A percentile compares a stretch with the other conserved stretches of the same genome.
These are phyloP conservation scores for Syrmaticus mikado DNA, from an alignment of 2,113 vertebrate species.

Conservation along the genomic window DNA sequence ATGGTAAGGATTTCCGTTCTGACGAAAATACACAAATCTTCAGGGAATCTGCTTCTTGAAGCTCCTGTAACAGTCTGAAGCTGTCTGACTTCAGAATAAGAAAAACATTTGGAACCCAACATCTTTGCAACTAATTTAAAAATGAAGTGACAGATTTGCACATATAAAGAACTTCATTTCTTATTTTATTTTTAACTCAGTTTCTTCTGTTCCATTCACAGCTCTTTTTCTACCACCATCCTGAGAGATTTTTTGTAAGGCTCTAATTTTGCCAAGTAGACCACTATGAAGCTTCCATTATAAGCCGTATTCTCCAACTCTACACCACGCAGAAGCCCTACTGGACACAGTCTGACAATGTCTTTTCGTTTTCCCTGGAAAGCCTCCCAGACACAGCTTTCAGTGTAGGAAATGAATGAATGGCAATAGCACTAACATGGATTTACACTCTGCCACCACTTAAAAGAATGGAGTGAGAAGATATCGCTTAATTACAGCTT, in stretches of 20 bases:
- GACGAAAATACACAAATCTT: not conserved
- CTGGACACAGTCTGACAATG: not conserved
- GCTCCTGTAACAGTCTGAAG: not conserved
- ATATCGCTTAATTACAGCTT: slow-evolving; percentile 7
- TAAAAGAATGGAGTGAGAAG: not conserved
- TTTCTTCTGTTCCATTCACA: not conserved
- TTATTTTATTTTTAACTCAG: not conserved
- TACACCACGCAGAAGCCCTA: not conserved
- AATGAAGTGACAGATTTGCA: not conserved
- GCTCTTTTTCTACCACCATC: not conserved
- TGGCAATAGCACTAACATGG: not conserved
- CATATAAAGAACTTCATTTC: not conserved
- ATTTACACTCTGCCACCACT: not conserved
- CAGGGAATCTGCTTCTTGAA: not conserved
- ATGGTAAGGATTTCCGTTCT: not conserved
- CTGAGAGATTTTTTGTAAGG: not conserved
- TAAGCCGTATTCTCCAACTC: not conserved
- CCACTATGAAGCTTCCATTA: not conserved
- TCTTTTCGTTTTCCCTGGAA: not conserved
- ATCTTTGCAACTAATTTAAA: not conserved
- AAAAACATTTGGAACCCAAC: not conserved
- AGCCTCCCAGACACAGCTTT: not conserved
- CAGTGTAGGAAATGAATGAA: not conserved
- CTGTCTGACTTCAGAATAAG: not conserved
- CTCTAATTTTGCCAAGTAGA: not conserved